These are phyloP conservation scores for Pterostichus madidus DNA, from an alignment of 2,888 invertebrate genomes.

Conservation along the genomic window DNA sequence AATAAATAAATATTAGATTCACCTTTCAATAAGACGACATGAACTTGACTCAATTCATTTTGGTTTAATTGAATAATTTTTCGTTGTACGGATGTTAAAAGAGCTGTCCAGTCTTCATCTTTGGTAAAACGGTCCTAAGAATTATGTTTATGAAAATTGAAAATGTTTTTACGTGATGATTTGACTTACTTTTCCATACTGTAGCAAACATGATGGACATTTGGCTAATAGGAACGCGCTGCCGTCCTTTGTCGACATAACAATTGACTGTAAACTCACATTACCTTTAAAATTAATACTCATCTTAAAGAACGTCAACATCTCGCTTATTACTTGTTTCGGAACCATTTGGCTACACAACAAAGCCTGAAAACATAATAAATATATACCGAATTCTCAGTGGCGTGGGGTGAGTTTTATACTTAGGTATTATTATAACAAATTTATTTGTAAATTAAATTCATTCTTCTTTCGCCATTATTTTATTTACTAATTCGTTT, in stretches of 20 bases:
- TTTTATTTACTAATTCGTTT: too few species aligned
- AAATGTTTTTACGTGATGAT: constrained; percentile 1
- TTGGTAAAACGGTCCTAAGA: constrained; percentile 76
- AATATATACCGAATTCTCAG: too few species aligned
- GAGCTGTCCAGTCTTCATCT: constrained; percentile 77
- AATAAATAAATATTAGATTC: constrained; percentile 53
- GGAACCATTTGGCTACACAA: constrained; percentile 80
- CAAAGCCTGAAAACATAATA: constrained; percentile 79
- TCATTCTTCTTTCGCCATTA: too few species aligned
- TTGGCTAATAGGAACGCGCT: constrained; percentile 80
- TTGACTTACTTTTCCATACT: constrained; percentile 82
- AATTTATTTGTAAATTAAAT: too few species aligned
- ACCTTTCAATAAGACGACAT: constrained; percentile 76
- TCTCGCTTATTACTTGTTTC: constrained; percentile 80
- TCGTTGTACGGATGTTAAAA: constrained; percentile 76
- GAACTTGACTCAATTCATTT: constrained; percentile 72
- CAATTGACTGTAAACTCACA: constrained; percentile 78
- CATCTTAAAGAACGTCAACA: constrained; percentile 81
- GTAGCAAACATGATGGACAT: constrained; percentile 82
- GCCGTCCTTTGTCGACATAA: constrained; percentile 78
- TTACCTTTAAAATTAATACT: constrained; percentile 79
- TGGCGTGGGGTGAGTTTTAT: too few species aligned
- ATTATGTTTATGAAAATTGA: constrained; percentile 14
- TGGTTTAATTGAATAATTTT: constrained; percentile 74
- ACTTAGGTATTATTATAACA: too few species aligned